Evolutionary conservation across 2,888 invertebrate genomes (phyloP), one percentile per base, ranked within the genome.

Genomic region (Torymus texanus): DNA sequence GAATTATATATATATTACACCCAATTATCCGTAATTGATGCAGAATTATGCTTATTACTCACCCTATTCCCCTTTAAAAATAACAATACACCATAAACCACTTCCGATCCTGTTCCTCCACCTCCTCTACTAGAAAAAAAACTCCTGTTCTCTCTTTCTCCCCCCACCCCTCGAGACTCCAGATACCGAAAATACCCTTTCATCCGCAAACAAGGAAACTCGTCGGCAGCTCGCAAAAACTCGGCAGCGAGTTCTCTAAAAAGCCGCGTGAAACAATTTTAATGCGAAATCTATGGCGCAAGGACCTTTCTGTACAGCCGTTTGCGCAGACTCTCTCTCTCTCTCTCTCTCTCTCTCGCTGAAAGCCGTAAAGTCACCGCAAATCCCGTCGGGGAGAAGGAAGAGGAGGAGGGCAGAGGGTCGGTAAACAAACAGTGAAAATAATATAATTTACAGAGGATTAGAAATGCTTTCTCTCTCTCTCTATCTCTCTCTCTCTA

Each of bases 401-500:
- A 59, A 2, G 16, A 18, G 16, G 16, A 16, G n/a, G 18, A 4
- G 41, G 16, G 41, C 41, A 56, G 79, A 71, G 78, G 87, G 85
- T 86, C 87, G 87, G 89, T 90, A 90, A 90, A 90, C 89, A 90
- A 90, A 90, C 90, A 90, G 88, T 87, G 89, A 90, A 90, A 90
- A 90, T 90, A 90, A 90, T 90, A 90, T 90, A 90, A 90, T 89
- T 90, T 90, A 90, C 89, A 88, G 88, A 88, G 90, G 90, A 90
- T 90, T 90, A 90, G 90, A 86, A 89, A 87, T 84, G 87, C 85
- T 85, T 29, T 21, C 56, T 51, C 56, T 58, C 18, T 67, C 14
- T 8, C 68, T 61, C 29, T 63, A 8, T 14, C 58, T 13, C 41
- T 18, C 70, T 53, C 58, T 71, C 83, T 84, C 83, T 82, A 14